These are phyloP conservation scores for Mamestra brassicae DNA, from an alignment of 2,888 invertebrate genomes.

Conservation along the genomic window DNA sequence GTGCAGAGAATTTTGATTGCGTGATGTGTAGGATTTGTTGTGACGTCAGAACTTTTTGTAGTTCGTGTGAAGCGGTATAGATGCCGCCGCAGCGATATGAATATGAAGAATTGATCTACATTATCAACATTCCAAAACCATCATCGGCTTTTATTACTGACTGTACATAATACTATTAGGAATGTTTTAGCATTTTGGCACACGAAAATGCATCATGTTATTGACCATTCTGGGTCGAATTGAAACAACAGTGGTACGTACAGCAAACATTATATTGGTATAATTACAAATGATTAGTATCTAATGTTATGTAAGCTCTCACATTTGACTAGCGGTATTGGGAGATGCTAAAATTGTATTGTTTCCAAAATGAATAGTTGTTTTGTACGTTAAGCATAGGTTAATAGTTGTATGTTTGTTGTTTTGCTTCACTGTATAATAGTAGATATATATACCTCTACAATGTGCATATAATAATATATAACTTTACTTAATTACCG, in stretches of 20 bases:
- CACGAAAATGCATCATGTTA: slow-evolving; percentile 25
- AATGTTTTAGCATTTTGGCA: slow-evolving; percentile 33
- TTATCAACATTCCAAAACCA: not conserved
- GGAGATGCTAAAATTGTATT: slow-evolving; percentile 13
- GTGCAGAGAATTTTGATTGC: too few species aligned
- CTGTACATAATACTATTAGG: slow-evolving; percentile 8
- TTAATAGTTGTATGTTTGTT: not conserved
- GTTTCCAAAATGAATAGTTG: not conserved
- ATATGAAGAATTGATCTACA: not conserved
- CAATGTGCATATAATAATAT: not conserved
- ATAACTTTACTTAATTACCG: too few species aligned
- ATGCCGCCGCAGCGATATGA: too few species aligned
- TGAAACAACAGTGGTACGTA: slow-evolving; percentile 22
- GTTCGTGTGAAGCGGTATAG: too few species aligned
- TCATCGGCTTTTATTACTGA: not conserved
- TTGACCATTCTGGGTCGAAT: slow-evolving; percentile 12
- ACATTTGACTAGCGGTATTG: slow-evolving; percentile 25
- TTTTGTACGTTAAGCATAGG: not conserved
- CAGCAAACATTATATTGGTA: slow-evolving; percentile 19
- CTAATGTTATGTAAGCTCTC: slow-evolving; percentile 28
- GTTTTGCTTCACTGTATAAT: not conserved
- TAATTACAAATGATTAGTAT: slow-evolving; percentile 40
- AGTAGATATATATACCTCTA: not conserved
- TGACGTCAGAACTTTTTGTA: too few species aligned
- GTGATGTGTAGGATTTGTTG: too few species aligned